phyloP scores from a whole-genome alignment of 2,888 invertebrate species.

The Ecliptopera silaceata region DNA sequence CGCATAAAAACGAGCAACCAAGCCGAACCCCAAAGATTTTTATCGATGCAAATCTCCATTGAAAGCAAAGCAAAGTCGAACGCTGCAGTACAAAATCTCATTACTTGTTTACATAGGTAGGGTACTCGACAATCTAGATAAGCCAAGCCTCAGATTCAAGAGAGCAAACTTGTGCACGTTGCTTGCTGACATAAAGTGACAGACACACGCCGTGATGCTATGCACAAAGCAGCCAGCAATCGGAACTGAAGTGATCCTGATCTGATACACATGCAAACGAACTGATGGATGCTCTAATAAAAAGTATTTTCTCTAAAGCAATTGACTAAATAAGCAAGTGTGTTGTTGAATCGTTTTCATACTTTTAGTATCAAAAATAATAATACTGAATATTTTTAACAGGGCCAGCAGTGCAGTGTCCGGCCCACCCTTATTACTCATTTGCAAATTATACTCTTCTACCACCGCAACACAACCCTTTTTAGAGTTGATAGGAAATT shows the following conservation, averaged over 20 bases:
- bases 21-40: slow-evolving; percentile 18
- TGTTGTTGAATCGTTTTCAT: neutral
- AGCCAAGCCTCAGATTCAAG: slow-evolving; percentile 48
- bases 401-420: slow-evolving; percentile 6
- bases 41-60: slow-evolving; percentile 29
- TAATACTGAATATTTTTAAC: neutral
- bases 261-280: slow-evolving; percentile 45
- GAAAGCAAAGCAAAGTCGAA: slow-evolving; percentile 29
- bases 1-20: slow-evolving; percentile 15
- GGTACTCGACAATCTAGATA: slow-evolving; percentile 50
- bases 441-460: slow-evolving; percentile 42
- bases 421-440: slow-evolving; percentile 34
- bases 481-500: slow-evolving; percentile 58
- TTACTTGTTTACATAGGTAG: slow-evolving; percentile 49
- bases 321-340: neutral
- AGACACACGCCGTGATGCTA: slow-evolving; percentile 48
- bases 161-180: slow-evolving; percentile 45
- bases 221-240: slow-evolving; percentile 50
- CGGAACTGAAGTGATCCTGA: slow-evolving; percentile 48
- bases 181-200: slow-evolving; percentile 46
- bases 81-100: slow-evolving; percentile 46
- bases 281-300: slow-evolving; percentile 38
- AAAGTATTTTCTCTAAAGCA: slow-evolving; percentile 6
- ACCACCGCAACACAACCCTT: slow-evolving; percentile 39
- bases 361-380: neutral